phyloP scores from a whole-genome alignment of 1,140 invertebrate species.

The Cydia splendana region DNA sequence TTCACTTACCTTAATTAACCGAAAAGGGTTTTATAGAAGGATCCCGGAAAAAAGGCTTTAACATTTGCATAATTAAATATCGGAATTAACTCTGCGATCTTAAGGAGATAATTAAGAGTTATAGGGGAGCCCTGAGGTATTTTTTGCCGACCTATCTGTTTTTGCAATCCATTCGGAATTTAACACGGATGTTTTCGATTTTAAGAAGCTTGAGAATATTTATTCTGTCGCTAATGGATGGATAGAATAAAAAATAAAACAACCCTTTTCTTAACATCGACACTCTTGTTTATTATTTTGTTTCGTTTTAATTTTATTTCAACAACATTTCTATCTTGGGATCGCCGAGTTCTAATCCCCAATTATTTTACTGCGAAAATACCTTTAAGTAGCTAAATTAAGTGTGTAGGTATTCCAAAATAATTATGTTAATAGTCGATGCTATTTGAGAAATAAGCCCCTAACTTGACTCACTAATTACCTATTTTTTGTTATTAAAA shows the following conservation, averaged over 20 bases:
- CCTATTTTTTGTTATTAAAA: neutral
- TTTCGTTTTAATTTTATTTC: neutral
- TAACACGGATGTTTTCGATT: slow-evolving; percentile 52
- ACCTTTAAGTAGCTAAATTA: neutral
- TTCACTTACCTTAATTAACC: slow-evolving; percentile 48
- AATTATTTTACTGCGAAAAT: slow-evolving; percentile 7
- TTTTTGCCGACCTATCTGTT: slow-evolving; percentile 50
- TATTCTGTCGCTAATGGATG: slow-evolving; percentile 59
- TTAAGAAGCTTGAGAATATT: slow-evolving; percentile 48
- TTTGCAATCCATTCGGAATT: slow-evolving; percentile 45
- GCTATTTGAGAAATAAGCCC: neutral
- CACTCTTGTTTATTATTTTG: slow-evolving; percentile 45
- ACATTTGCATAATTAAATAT: slow-evolving; percentile 71
- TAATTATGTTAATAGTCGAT: neutral
- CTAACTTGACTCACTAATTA: neutral
- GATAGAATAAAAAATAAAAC: slow-evolving; percentile 45
- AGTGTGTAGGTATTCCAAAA: neutral
- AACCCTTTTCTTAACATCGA: slow-evolving; percentile 46
- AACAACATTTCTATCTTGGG: neutral
- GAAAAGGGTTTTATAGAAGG: slow-evolving; percentile 39
- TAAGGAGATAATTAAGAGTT: slow-evolving; percentile 58
- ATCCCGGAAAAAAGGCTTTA: slow-evolving; percentile 47
- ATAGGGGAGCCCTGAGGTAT: slow-evolving; percentile 46
- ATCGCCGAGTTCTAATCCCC: slow-evolving; percentile 15
- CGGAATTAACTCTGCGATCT: slow-evolving; percentile 54